Evolutionary conservation across 2,797 vertebrate genomes (phyloP).

Genomic region (Galago senegalensis): DNA sequence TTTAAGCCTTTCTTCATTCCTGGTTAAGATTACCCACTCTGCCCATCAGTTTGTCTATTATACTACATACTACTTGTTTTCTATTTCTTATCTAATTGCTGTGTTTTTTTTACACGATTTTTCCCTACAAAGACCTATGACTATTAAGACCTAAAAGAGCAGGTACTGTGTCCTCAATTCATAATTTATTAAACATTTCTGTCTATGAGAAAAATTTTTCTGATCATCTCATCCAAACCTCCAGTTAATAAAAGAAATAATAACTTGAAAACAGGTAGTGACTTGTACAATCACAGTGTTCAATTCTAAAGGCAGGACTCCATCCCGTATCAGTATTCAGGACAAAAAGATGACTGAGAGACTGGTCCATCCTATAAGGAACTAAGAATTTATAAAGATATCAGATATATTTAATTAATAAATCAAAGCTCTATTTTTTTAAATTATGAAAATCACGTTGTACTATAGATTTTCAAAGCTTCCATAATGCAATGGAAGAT

Average conservation of each 20-base stretch:
- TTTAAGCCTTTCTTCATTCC: not conserved
- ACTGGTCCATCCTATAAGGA: not conserved
- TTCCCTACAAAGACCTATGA: not conserved
- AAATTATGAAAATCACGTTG: not conserved
- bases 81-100: not conserved
- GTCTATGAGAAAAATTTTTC: not conserved
- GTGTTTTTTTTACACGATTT: not conserved
- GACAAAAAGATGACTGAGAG: not conserved
- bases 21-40: not conserved
- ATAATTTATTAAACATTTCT: not conserved
- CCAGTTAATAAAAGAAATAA: constrained; percentile 51
- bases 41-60: not conserved
- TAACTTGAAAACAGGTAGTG: not conserved
- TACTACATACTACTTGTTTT: not conserved
- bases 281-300: not conserved
- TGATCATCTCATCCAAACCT: not conserved
- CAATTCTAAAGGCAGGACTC: not conserved
- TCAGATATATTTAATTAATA: constrained; percentile 36
- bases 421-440: not conserved
- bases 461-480: not conserved
- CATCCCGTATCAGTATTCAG: not conserved
- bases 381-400: not conserved
- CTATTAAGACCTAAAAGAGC: not conserved
- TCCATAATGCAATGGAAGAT: not conserved
- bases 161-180: not conserved